Conservation (phyloP, 2,888 invertebrate species). For the Taenaris catops region DNA sequence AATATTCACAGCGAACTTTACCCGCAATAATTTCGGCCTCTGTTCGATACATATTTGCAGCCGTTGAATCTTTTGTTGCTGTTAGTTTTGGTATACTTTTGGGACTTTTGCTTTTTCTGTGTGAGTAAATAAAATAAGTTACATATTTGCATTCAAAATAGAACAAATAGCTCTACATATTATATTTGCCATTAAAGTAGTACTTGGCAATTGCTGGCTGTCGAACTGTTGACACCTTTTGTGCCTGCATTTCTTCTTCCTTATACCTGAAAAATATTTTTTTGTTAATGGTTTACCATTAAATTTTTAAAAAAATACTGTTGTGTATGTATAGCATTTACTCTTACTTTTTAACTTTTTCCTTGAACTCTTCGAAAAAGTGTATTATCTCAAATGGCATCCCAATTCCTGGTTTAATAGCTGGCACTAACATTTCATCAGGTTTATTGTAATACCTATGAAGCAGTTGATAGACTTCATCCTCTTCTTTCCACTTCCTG, state of each 20-base stretch:
- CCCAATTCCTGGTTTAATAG: slow-evolving; percentile 47
- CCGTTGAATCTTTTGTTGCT: slow-evolving; percentile 27
- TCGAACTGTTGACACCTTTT: slow-evolving; percentile 30
- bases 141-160: too few relatives aligned
- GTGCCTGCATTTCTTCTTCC: slow-evolving; percentile 40
- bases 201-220: slow-evolving; percentile 35
- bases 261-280: slow-evolving; percentile 38
- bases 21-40: slow-evolving; percentile 62
- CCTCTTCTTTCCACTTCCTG: slow-evolving; percentile 57
- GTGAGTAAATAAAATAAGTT: too few relatives aligned
- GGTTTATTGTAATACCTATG: slow-evolving; percentile 64
- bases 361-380: slow-evolving; percentile 47
- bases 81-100: slow-evolving; percentile 31
- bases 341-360: slow-evolving; percentile 44
- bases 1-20: too few relatives aligned
- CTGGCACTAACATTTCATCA: slow-evolving; percentile 61
- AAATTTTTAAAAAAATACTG: too few relatives aligned
- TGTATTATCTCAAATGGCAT: slow-evolving; percentile 44
- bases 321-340: too few relatives aligned
- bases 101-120: slow-evolving; percentile 47
- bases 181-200: not conserved
- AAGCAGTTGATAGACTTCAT: slow-evolving; percentile 54
- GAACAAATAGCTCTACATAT: too few relatives aligned
- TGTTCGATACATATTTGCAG: slow-evolving; percentile 38
- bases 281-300: too few relatives aligned